Base-by-base conservation (phyloP, 1,140 invertebrate genomes). In the Sweltsa coloradensis region DNA sequence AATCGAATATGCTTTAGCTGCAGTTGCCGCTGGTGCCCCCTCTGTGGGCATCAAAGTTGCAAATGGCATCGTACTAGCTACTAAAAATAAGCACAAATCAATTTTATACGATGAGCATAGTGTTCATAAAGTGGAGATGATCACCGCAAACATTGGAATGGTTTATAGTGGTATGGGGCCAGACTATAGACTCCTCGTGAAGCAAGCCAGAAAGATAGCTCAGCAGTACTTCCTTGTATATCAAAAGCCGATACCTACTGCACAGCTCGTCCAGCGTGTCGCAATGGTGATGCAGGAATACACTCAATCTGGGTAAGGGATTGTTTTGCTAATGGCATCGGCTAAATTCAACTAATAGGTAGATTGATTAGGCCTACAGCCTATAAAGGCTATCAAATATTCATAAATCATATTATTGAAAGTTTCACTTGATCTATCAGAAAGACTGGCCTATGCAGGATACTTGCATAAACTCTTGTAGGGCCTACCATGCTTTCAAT, bases 251-350 rank as follows among this genome's bases (percentile, higher is more conserved):
- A 99, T 99, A 59, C 94, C 97, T 3, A 96, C 94, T 2, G 81
- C 89, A 1, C 94, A 99, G 62, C 71, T 99, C 3, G 97, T 99
- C 26, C 91, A 97, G 65, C 74, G 89, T 60, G 85, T 99, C 3
- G 96, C 97, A 34, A 85, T 87, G 54, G 84, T 99, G 5, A 99
- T 99, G 96, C 97, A 99, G 70, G 97, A 99, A 65, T 99, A 97
- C 59, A 99, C 97, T 47, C 97, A 99, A 63, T 97, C 93, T 21
- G 96, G 95, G 89, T 94, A 73, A 66, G 66, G 61, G n/a, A n/a
- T n/a, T n/a, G n/a, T n/a, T n/a, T n/a, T n/a, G n/a, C n/a, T n/a
- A n/a, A n/a, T n/a, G n/a, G n/a, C n/a, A n/a, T n/a, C n/a, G n/a
- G n/a, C n/a, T n/a, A n/a, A n/a, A n/a, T n/a, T n/a, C n/a, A n/a